These are phyloP conservation scores for Scaptomyza polygonia DNA, from an alignment of 2,888 invertebrate genomes.

Conservation along the genomic window DNA sequence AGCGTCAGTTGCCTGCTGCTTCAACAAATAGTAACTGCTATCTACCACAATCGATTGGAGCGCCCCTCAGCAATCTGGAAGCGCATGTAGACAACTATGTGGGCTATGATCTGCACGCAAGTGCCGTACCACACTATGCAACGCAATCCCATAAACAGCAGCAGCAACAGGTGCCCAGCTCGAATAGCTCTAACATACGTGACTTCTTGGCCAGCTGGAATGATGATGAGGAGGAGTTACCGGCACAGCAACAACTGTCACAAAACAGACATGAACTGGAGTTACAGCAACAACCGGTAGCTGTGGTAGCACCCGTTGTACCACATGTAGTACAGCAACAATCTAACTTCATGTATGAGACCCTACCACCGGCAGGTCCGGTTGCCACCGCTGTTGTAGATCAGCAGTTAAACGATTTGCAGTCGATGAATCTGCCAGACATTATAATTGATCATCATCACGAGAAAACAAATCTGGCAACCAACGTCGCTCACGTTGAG, in stretches of 20 bases:
- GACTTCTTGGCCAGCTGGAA: conserved; percentile 84
- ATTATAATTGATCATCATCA: conserved; percentile 84
- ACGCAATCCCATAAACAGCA: conserved; percentile 17
- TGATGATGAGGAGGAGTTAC: conserved; percentile 82
- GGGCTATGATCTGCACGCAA: conserved; percentile 56
- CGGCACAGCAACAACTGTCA: conserved; percentile 5
- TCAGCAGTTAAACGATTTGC: conserved; percentile 62
- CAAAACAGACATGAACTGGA: conserved; percentile 15
- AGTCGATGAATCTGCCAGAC: conserved; percentile 81
- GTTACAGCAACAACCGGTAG: conserved; percentile 26
- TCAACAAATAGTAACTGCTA: conserved; percentile 50
- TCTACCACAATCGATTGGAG: conserved; percentile 37
- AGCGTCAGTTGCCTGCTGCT: conserved; percentile 41
- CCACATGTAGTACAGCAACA: neutral
- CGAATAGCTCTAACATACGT: conserved; percentile 81
- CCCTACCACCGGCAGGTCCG: conserved; percentile 66
- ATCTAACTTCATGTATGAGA: conserved; percentile 66
- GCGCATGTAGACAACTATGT: conserved; percentile 62
- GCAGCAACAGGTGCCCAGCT: conserved; percentile 8
- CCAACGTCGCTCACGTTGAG: conserved; percentile 32
- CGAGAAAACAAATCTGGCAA: conserved; percentile 72
- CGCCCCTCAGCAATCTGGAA: conserved; percentile 55
- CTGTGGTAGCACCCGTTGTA: conserved; percentile 48
- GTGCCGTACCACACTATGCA: conserved; percentile 24
- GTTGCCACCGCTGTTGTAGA: conserved; percentile 66